These are phyloP conservation scores for Acrocyrtus sp. DNA, from an alignment of 2,888 invertebrate species.

Conservation along the genomic window DNA sequence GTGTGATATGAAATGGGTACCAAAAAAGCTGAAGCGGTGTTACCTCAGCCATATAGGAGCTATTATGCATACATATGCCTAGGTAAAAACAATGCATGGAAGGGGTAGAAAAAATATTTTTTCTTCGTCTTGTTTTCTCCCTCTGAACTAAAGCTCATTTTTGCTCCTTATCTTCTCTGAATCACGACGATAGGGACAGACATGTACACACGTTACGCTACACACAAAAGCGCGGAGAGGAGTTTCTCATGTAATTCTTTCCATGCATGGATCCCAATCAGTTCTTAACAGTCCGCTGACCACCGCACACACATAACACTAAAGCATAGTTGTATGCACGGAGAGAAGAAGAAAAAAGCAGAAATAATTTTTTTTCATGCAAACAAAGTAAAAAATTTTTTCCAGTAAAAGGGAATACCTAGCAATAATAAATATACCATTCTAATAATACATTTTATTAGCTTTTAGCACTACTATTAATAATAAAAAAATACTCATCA, in stretches of 20 bases:
- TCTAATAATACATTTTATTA: constrained; percentile 27
- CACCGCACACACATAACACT: too few relatives aligned
- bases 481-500: neutral
- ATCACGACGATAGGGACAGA: neutral
- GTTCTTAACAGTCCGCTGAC: constrained; percentile 49
- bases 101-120: constrained; percentile 31
- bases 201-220: too few relatives aligned
- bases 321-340: too few relatives aligned
- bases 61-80: constrained; percentile 2
- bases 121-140: too few relatives aligned
- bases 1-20: constrained; percentile 17
- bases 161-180: constrained; percentile 10
- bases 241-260: constrained; percentile 36
- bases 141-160: too few relatives aligned
- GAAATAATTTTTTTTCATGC: neutral
- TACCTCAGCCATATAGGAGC: too few relatives aligned
- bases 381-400: constrained; percentile 14
- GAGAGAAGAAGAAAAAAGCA: too few relatives aligned
- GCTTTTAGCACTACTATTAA: constrained; percentile 5
- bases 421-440: constrained; percentile 18
- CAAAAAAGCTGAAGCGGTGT: too few relatives aligned
- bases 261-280: constrained; percentile 45
- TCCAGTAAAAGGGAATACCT: constrained; percentile 22
- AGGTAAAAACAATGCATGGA: constrained; percentile 37
- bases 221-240: too few relatives aligned